Evolutionary conservation across 2,888 invertebrate species (phyloP), one percentile per base, ranked within the genome.

Genomic region (Parapristionchus giblindavisi): DNA sequence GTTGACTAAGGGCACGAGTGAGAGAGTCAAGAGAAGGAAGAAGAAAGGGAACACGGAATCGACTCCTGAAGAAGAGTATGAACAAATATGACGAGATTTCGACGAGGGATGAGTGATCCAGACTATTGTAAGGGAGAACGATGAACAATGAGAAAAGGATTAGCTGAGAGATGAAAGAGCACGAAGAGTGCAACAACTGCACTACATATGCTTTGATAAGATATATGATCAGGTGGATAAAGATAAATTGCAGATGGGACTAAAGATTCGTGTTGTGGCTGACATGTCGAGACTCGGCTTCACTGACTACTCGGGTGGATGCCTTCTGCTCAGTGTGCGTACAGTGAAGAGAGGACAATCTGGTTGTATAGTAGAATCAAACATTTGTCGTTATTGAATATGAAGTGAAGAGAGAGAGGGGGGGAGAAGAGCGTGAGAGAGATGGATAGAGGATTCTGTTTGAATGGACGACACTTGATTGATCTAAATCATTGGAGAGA

Each of bases 261-360:
- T n/a, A 38, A n/a, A 48, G 48, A 14, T 1, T 52, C 52, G 21
- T 21, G 36, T 71, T 8, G 40, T 56, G 21, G 40, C 56, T 24
- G 70, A 71, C 36, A 17, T 71, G 56, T 56, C 40, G 17, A 11
- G 38, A 14, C 70, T 71, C 51, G 56, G 54, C n/a, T 71, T 71
- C 70, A 34, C 56, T n/a, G 70, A 71, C 56, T 71, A 71, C 70
- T 71, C 70, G 29, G 70, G 70, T 48, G 40, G 56, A 36, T 4
- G 11, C 8, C 21, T 56, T 24, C 56, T 71, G 8, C 56, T 71
- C 27, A 40, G 27, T 24, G 70, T 71, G 56, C 54, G 70, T 56
- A 56, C 38, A 56, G n/a, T n/a, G n/a, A n/a, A n/a, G n/a, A n/a
- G 29, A 51, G 3, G 51, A 51, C 51, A 8, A n/a, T 24, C 1